Conservation (phyloP, 30 jellyfish, hydroid and myxozoan species). For the Mastigias papua region DNA sequence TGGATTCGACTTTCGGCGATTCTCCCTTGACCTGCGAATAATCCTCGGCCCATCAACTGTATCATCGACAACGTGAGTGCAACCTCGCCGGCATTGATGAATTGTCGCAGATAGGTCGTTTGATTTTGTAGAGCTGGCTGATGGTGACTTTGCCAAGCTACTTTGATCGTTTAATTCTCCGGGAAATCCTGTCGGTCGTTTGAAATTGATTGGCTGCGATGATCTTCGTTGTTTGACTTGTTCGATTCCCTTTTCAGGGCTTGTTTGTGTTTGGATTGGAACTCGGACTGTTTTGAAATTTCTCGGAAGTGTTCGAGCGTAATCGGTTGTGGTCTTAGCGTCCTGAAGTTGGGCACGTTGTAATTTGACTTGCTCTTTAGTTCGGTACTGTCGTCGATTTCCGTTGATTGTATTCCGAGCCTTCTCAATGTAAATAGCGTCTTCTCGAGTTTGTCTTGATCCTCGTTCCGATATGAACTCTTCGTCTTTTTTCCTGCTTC, state of each 20-base stretch:
- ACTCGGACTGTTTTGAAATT: slow-evolving; percentile 72
- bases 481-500: slow-evolving; percentile 9
- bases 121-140: slow-evolving; percentile 31
- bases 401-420: slow-evolving; percentile 33
- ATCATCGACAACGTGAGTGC: slow-evolving; percentile 61
- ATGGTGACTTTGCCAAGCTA: slow-evolving; percentile 25
- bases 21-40: slow-evolving; percentile 39
- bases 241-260: not conserved
- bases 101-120: slow-evolving; percentile 37
- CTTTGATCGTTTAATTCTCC: slow-evolving; percentile 4
- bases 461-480: not conserved
- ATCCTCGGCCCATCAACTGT: slow-evolving; percentile 59
- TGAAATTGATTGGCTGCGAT: slow-evolving; percentile 17
- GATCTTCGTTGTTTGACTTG: not conserved
- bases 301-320: slow-evolving; percentile 49
- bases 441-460: not conserved
- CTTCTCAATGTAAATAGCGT: slow-evolving; percentile 25
- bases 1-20: slow-evolving; percentile 70
- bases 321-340: slow-evolving; percentile 30
- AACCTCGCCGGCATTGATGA: slow-evolving; percentile 54
- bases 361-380: slow-evolving; percentile 17
- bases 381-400: slow-evolving; percentile 3
- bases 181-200: not conserved
- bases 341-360: not conserved
- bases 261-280: slow-evolving; percentile 54